A percentile compares a stretch with the other conserved stretches of the same genome.
phyloP scores from a whole-genome alignment of 2,888 invertebrate genomes.

The Dynastes grantii region DNA sequence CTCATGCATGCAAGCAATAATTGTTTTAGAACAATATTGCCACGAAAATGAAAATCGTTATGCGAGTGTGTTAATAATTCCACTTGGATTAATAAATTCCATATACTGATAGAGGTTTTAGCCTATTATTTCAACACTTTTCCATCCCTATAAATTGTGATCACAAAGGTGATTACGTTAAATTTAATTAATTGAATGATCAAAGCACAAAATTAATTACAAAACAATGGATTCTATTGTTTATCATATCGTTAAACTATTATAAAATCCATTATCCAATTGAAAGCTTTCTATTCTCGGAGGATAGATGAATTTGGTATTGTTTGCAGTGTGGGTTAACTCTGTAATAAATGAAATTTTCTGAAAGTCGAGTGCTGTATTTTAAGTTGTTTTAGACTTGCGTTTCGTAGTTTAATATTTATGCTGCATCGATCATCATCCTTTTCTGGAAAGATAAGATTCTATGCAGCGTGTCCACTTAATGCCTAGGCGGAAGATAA shows the following conservation, averaged over 20 bases:
- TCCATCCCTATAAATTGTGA: neutral
- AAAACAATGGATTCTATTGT: neutral
- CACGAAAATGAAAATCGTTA: neutral
- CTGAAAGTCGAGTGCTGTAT: neutral
- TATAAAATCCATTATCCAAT: neutral
- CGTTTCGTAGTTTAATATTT: neutral
- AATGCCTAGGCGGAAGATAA: no score
- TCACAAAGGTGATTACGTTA: neutral
- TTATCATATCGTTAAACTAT: constrained; percentile 2
- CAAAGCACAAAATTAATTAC: constrained; percentile 5
- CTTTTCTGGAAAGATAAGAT: no score
- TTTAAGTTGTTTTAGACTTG: neutral
- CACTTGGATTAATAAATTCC: constrained; percentile 5
- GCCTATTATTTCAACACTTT: neutral
- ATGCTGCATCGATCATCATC: neutral
- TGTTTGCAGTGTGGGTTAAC: neutral
- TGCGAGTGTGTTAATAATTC: neutral
- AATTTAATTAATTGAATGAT: neutral
- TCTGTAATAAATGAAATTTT: neutral
- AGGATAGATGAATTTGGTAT: neutral
- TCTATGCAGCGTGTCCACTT: no score
- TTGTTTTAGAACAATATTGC: neutral
- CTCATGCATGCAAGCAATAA: neutral
- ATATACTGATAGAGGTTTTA: neutral
- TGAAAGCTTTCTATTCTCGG: neutral